Base-by-base conservation (phyloP, 2,888 invertebrate species). In the Drosophila suboccidentalis region DNA sequence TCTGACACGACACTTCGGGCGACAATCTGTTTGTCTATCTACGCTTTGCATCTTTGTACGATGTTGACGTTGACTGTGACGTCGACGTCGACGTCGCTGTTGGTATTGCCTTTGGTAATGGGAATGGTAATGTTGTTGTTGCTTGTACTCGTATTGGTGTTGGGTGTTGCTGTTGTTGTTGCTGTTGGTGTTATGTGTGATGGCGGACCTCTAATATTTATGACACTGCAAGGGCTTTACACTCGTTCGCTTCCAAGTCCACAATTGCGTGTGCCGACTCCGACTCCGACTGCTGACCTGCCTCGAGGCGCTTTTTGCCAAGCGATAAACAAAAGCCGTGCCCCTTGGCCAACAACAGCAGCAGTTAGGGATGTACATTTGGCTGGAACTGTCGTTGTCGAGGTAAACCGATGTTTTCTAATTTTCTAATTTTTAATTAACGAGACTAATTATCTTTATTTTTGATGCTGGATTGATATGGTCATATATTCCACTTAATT, bases 11-110 rank as follows among this genome's bases (percentile, higher is more conserved):
- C 87, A 78, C 87, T 78, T 84, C 62, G 64, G 83, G 83, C 83
- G 75, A 84, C 89, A 89, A 84, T 87, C 85, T 89, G 89, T 89
- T 83, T 87, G 87, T 44, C 75, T 87, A 89, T 84, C 83, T 87
- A 58, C 63, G 82, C 85, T 75, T 71, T 69, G 77, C 71, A 83
- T 88, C 78, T 80, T 51, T 65, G 82, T 51, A 65, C 55, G 36
- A 46, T 47, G 26, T 26, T 39, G 43, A 29, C 54, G 39, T 15
- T 41, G 58, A 44, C 67, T 62, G 71, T 65, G 62, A 44, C 50
- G 61, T 47, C 49, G 46, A 13, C 53, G 46, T 19, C 4, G 32
- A 6, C n/a, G 15, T 34, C 4, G 38, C 15, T 43, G 58, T 36
- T 32, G 58, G 17, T n/a, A 15, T 11, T 34, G 41, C 36, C 60